A percentile compares a stretch with the other conserved stretches of the same genome.
Evolutionary conservation across 2,797 vertebrate species (phyloP).

Genomic region (Bryconaethiops microstoma): DNA sequence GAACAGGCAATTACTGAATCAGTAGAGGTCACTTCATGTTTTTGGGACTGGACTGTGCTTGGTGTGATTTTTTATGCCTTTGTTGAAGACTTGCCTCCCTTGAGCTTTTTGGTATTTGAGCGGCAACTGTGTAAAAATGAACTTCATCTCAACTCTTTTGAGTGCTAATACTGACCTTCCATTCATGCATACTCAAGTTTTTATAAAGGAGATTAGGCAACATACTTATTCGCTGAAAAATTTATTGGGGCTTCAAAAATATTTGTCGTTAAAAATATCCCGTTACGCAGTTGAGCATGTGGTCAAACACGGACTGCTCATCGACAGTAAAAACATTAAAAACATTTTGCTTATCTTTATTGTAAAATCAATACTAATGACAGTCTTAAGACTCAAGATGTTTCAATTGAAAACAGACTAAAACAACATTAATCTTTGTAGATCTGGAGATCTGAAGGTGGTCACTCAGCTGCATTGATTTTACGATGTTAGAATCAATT

Average conservation of each 20-base stretch:
- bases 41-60: conserved; percentile 33
- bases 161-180: conserved; percentile 19
- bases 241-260: neutral
- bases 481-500: too few relatives aligned
- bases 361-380: too few relatives aligned
- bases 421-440: too few relatives aligned
- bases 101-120: conserved; percentile 3
- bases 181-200: neutral
- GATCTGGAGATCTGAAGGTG: too few relatives aligned
- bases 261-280: neutral
- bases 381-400: too few relatives aligned
- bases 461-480: too few relatives aligned
- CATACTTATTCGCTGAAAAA: neutral
- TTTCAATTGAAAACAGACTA: too few relatives aligned
- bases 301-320: neutral
- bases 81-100: neutral
- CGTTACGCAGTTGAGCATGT: neutral
- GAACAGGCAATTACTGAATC: conserved; percentile 47
- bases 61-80: conserved; percentile 38
- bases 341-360: too few relatives aligned
- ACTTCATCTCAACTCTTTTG: neutral
- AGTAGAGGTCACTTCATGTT: conserved; percentile 51
- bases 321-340: neutral
- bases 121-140: neutral
- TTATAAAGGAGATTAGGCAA: neutral